Evolutionary conservation across 2,797 vertebrate genomes (phyloP).

Genomic region (Molossus molossus): DNA sequence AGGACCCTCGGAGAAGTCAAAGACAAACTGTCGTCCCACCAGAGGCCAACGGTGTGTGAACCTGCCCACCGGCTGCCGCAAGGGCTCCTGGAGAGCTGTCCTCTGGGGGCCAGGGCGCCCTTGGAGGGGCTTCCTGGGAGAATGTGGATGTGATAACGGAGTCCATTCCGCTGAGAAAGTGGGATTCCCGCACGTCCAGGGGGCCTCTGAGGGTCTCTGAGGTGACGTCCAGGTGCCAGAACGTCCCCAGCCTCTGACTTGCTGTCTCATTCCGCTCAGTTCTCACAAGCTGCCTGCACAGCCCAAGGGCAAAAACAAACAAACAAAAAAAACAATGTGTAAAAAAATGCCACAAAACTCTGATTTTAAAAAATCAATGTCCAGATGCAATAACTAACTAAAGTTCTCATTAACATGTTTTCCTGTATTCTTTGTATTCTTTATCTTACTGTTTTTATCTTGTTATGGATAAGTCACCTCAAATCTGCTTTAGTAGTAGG

Average conservation of each 20-base stretch:
- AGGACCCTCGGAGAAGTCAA: constrained; percentile 88
- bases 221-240: constrained; percentile 1
- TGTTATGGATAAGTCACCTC: constrained; percentile 38
- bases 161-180: neutral
- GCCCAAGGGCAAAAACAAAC: neutral
- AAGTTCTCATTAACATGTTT: constrained; percentile 22
- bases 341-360: constrained; percentile 34
- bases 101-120: neutral
- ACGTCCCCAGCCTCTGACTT: constrained; percentile 8
- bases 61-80: neutral
- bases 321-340: neutral
- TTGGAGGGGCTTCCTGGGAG: constrained; percentile 66
- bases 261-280: constrained; percentile 5
- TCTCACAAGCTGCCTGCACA: neutral
- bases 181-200: constrained; percentile 34
- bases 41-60: constrained; percentile 49
- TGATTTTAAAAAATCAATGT: constrained; percentile 50
- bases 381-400: constrained; percentile 58
- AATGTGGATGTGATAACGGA: neutral
- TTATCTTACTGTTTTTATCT: constrained; percentile 62
- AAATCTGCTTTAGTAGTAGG: constrained; percentile 25
- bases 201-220: neutral
- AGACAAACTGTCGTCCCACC: constrained; percentile 80
- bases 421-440: constrained; percentile 57
- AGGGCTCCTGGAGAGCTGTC: neutral